Base-by-base conservation (phyloP, 2,113 vertebrate genomes). In the Promerops cafer region DNA sequence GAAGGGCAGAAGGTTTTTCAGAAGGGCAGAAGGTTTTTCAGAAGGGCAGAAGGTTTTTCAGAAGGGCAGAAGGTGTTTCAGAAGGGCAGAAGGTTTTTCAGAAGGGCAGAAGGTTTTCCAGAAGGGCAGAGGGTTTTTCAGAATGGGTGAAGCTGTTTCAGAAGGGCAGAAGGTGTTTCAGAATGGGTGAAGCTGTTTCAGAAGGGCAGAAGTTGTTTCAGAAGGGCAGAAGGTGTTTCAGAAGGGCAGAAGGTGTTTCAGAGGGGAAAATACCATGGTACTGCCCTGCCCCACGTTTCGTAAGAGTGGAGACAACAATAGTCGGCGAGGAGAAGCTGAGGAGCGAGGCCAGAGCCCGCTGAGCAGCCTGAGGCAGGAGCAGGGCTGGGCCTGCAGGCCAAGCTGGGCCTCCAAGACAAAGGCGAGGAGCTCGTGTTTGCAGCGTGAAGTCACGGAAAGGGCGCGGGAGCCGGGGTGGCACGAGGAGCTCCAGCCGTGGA, bases 391-490 rank as follows among this genome's bases (percentile, higher is more conserved):
- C 78, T 44, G 57, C 78, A 68, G 94, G 74, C 94, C 90, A 61
- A 42, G 82, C 79, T 2, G 78, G 77, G 68, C 70, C 57, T 76
- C 66, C 64, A 72, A 33, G 82, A 50, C 40, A 77, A 64, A 84
- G 79, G 69, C 81, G 19, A 88, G 77, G 88, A 86, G 66, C 88
- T 92, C 28, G 4, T 59, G 92, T 45, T 65, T 94, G 88, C 23
- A 6, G 76, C 6, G 18, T 86, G 94, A 85, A 76, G 79, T 92
- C 88, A 93, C 39, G 45, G 90, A 86, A 94, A 80, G 79, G 94
- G 63, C 28, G 39, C 66, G 30, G 42, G 53, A 84, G 78, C 81
- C 37, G 64, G 20, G 16, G 54, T 13, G 87, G 79, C 94, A 91
- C 57, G 13, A 18, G 94, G 63, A 82, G 84, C 70, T 83, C 5